These are phyloP conservation scores for Agrilus mali DNA, from an alignment of 2,888 invertebrate genomes.

Conservation along the genomic window DNA sequence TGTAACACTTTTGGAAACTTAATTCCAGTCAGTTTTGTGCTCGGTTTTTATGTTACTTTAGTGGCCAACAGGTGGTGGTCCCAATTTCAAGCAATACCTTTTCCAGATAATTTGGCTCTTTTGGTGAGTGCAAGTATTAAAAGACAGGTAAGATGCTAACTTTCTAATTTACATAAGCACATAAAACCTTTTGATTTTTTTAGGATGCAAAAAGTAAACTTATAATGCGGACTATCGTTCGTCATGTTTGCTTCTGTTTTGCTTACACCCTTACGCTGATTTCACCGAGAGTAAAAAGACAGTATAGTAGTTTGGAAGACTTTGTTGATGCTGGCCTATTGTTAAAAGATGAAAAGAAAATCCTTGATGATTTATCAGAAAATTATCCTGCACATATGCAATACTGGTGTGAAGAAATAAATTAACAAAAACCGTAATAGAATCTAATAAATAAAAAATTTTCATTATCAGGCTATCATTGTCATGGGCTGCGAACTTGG, in stretches of 20 bases:
- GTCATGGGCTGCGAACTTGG: conserved; percentile 80
- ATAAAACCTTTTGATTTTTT: conserved; percentile 5
- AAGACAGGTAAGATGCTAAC: conserved; percentile 44
- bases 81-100: conserved; percentile 67
- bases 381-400: conserved; percentile 77
- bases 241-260: conserved; percentile 69
- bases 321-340: conserved; percentile 72
- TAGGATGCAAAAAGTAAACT: conserved; percentile 66
- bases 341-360: conserved; percentile 63
- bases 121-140: conserved; percentile 69
- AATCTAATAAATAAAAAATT: conserved; percentile 1
- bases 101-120: conserved; percentile 74
- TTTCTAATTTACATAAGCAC: neutral
- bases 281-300: conserved; percentile 74
- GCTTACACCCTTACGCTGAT: conserved; percentile 75
- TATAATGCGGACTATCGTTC: conserved; percentile 65
- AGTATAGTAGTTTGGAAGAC: conserved; percentile 73
- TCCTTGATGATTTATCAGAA: conserved; percentile 62
- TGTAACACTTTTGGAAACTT: conserved; percentile 73
- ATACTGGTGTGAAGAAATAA: conserved; percentile 49
- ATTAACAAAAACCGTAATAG: neutral
- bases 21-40: conserved; percentile 85
- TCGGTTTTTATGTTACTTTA: conserved; percentile 88
- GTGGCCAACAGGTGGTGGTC: conserved; percentile 88
- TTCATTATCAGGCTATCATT: conserved; percentile 51